Evolutionary conservation across 53 echinoderm and acorn worm species (phyloP).

Genomic region (Arbacia lixula): DNA sequence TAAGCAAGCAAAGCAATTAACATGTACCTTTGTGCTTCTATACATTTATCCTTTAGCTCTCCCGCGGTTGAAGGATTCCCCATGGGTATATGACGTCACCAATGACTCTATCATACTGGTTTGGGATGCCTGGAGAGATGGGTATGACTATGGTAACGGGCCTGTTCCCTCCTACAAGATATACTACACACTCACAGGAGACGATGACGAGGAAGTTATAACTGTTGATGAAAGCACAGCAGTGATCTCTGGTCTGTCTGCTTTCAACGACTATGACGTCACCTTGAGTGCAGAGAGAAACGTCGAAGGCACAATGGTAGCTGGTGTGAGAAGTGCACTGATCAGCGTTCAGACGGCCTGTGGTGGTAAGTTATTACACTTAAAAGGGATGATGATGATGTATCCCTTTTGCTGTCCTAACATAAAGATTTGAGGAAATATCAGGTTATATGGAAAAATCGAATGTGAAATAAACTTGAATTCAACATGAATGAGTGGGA

Average conservation of each 20-base stretch:
- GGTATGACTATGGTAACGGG: slow-evolving; percentile 38
- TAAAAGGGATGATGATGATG: too few relatives aligned
- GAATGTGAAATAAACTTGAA: too few relatives aligned
- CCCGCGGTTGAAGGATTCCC: background rate
- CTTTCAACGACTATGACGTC: slow-evolving; percentile 31
- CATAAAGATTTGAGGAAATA: too few relatives aligned
- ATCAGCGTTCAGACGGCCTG: background rate
- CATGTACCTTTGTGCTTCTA: too few relatives aligned
- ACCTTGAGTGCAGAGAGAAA: background rate
- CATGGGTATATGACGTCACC: slow-evolving; percentile 1
- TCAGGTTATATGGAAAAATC: too few relatives aligned
- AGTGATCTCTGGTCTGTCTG: background rate
- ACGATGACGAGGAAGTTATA: too few relatives aligned
- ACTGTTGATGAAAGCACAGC: slow-evolving; percentile 37
- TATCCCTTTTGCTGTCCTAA: too few relatives aligned
- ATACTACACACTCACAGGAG: background rate
- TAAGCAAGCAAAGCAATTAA: too few relatives aligned
- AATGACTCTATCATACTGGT: slow-evolving; percentile 7
- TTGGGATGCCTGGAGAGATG: slow-evolving; percentile 43
- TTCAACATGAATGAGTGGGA: too few relatives aligned
- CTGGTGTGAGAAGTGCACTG: background rate
- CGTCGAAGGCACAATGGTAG: slow-evolving; percentile 10
- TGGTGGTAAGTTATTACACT: slow-evolving; percentile 21
- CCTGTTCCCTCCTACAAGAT: slow-evolving; percentile 27
- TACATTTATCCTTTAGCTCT: too few relatives aligned